Base-by-base conservation (phyloP, 1,140 invertebrate species). In the Eufriesea mexicana region DNA sequence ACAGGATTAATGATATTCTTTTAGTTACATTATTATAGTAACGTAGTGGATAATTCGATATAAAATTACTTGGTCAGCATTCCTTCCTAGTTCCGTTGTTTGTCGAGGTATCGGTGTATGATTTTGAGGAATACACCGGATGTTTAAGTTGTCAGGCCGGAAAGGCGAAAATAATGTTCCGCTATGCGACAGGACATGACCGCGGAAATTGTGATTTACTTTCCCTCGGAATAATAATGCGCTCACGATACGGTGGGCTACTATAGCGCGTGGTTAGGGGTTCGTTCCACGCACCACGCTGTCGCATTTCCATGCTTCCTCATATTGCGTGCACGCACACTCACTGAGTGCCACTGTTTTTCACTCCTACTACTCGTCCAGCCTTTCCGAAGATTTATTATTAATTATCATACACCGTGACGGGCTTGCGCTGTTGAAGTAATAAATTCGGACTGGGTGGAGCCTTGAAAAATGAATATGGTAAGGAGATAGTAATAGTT, bases 161-260 rank as follows among this genome's bases (percentile, higher is more conserved):
- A 90, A 90, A 88, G 84, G 83, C 80, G 78, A 82, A 85, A 88
- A 89, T 90, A 84, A 91, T 85, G 85, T 89, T 89, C 88, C 84
- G 86, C 89, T 83, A 81, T 84, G 78, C 61, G 79, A 42, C 83
- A 84, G 86, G 79, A 84, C 87, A 81, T 70, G 80, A 57, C 57
- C 70, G 55, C 87, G 88, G 88, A 91, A 90, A 92, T 90, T 86
- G 86, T 90, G 87, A 91, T 92, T 92, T 90, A 91, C 91, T 92
- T 92, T 92, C 91, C 88, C 91, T 86, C 68, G 20, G 72, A 72
- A 87, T 88, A 88, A 87, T 90, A 90, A 91, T 87, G 85, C 57
- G 74, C 47, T 73, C 86, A 86, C 83, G 80, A 89, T 87, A 87
- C 89, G 85, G 75, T 84, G 81, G 62, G 67, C 71, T 89, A 89